phyloP scores from a whole-genome alignment of 1,140 invertebrate genomes.

The Druon quercuslanigerum region DNA sequence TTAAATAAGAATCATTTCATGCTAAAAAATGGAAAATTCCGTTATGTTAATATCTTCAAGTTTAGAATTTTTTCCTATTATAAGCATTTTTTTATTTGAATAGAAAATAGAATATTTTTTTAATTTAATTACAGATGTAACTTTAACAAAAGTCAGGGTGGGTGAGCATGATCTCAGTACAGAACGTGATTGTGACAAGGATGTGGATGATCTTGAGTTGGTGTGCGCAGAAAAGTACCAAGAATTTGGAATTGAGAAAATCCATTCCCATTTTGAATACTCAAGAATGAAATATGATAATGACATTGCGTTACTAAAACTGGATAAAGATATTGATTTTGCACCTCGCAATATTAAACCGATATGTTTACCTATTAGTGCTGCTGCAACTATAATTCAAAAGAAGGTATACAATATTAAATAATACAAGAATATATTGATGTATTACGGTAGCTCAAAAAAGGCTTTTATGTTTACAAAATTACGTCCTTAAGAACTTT shows the following conservation, averaged over 20 bases:
- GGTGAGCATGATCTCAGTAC: slow-evolving; percentile 6
- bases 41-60: neutral
- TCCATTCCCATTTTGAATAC: slow-evolving; percentile 77
- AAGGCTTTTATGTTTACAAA: too few species aligned
- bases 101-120: neutral
- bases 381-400: slow-evolving; percentile 44
- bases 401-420: slow-evolving; percentile 48
- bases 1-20: too few species aligned
- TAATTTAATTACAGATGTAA: neutral
- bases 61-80: neutral
- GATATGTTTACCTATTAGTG: slow-evolving; percentile 77
- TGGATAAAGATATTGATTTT: slow-evolving; percentile 73
- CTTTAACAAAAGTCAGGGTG: neutral
- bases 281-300: slow-evolving; percentile 67
- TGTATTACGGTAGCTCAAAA: too few species aligned
- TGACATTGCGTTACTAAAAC: slow-evolving; percentile 80
- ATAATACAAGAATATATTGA: neutral
- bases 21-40: too few species aligned
- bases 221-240: slow-evolving; percentile 77
- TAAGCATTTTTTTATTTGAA: neutral
- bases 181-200: slow-evolving; percentile 39
- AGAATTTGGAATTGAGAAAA: slow-evolving; percentile 77
- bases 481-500: neutral
- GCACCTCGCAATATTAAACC: slow-evolving; percentile 71
- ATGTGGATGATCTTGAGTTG: slow-evolving; percentile 56